Evolutionary conservation across 1,140 invertebrate species (phyloP), one percentile per base, ranked within the genome.

Genomic region (Ceratina japonica): DNA sequence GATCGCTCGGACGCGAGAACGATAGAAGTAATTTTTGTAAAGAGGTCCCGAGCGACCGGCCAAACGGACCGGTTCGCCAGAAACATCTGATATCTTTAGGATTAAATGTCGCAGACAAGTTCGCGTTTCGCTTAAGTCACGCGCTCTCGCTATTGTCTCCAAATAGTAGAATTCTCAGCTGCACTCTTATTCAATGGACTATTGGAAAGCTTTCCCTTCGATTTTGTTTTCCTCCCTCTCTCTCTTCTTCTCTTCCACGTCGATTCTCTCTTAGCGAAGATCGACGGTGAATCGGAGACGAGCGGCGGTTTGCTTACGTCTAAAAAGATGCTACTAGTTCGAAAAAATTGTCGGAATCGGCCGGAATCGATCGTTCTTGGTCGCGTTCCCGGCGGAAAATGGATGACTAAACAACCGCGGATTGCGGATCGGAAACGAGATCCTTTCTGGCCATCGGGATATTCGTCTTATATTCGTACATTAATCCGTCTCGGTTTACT

Each of bases 61-160:
- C 37, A 44, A 44, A 44, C 37, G 5, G 37, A 44, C 5, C 2
- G 37, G 10, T 44, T 44, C 37, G 37, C 10, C 37, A 44, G 10
- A 44, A n/a, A n/a, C 10, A 44, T 44, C 37, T 44, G 37, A 44
- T 44, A 44, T 44, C 37, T 44, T 44, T 44, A 44, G 37, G 37
- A 44, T 44, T 44, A 44, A 44, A 44, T 10, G 27, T n/a, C 49
- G 13, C 18, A 16, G 66, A 71, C 49, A 63, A 16, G 22, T 16
- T 76, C n/a, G 54, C 24, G 52, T 31, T 63, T 75, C 20, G 24
- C 3, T 77, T 79, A 18, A 68, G 83, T 49, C 78, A 81, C 84
- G 81, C 61, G 74, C 59, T 82, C 59, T 82, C 81, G 84, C 88
- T 89, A 89, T 89, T 89, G 87, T 89, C 86, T 78, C 84, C 88